phyloP scores from a whole-genome alignment of 2,797 vertebrate genomes.

The Eleutherodactylus coqui region DNA sequence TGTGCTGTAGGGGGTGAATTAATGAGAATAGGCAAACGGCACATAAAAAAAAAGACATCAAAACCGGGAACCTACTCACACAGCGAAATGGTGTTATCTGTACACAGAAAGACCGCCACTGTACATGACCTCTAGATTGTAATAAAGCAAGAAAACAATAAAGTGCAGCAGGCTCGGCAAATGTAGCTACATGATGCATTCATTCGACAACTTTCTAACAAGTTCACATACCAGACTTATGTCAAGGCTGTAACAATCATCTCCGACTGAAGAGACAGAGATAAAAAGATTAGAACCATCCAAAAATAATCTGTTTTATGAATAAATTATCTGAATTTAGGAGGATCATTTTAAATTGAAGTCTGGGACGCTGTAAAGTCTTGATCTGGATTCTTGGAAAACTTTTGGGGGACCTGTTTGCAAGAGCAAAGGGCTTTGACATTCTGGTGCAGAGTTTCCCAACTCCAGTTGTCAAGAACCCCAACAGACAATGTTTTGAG shows the following conservation, averaged over 20 bases:
- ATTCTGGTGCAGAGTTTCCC: no score
- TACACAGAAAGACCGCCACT: background rate
- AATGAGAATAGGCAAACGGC: constrained; percentile 31
- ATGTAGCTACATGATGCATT: background rate
- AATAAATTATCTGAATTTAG: no score
- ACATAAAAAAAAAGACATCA: constrained; percentile 16
- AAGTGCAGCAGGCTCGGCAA: background rate
- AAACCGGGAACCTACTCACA: background rate
- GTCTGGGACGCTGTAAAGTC: no score
- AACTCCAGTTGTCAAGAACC: no score
- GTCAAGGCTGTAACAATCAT: background rate
- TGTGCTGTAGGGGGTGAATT: constrained; percentile 37
- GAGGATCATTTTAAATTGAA: no score
- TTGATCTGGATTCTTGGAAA: no score
- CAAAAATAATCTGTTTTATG: no score
- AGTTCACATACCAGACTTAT: background rate
- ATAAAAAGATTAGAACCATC: no score
- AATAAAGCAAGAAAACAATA: background rate
- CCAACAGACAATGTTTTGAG: no score
- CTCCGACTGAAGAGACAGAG: no score
- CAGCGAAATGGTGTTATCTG: constrained; percentile 6
- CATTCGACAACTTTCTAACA: background rate
- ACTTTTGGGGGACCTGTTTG: no score
- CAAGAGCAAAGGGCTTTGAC: no score
- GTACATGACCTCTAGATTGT: background rate